These are phyloP conservation scores for Salminus brasiliensis DNA, from an alignment of 2,113 vertebrate genomes.

Conservation along the genomic window DNA sequence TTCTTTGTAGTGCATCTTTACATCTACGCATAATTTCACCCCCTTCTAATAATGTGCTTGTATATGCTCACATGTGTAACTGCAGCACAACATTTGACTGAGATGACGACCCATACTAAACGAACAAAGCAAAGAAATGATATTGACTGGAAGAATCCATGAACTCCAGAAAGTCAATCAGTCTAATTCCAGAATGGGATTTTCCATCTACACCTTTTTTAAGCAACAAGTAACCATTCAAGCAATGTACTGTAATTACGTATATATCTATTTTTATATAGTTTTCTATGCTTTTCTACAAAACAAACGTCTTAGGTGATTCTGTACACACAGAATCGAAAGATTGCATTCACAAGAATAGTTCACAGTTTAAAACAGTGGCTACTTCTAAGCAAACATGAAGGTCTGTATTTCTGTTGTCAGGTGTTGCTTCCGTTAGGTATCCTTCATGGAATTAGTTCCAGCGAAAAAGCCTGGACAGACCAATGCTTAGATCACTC, in stretches of 20 bases:
- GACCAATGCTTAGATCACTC: neutral
- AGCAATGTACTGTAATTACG: conserved; percentile 23
- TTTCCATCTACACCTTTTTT: conserved; percentile 29
- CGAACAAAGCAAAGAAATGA: conserved; percentile 13
- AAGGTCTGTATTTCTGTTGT: conserved; percentile 44
- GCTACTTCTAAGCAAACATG: conserved; percentile 56
- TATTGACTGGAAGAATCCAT: neutral
- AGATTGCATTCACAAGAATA: conserved; percentile 64
- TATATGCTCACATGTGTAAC: conserved; percentile 2
- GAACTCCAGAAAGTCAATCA: conserved; percentile 31
- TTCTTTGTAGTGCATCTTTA: conserved; percentile 29
- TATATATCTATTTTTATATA: conserved; percentile 18
- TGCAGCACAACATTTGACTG: conserved; percentile 5
- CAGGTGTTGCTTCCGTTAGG: neutral
- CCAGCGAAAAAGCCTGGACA: conserved; percentile 42
- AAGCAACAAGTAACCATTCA: conserved; percentile 58
- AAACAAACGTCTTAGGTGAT: conserved; percentile 51
- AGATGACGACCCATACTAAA: neutral
- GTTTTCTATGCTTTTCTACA: conserved; percentile 48
- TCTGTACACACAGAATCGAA: conserved; percentile 54
- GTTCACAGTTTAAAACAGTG: conserved; percentile 65
- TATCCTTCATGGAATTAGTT: conserved; percentile 18
- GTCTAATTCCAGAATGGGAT: conserved; percentile 15
- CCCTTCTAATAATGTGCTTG: conserved; percentile 11
- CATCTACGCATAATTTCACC: neutral